Evolutionary conservation across 2,113 vertebrate genomes (phyloP), one percentile per base, ranked within the genome.

Genomic region (Fulica atra): DNA sequence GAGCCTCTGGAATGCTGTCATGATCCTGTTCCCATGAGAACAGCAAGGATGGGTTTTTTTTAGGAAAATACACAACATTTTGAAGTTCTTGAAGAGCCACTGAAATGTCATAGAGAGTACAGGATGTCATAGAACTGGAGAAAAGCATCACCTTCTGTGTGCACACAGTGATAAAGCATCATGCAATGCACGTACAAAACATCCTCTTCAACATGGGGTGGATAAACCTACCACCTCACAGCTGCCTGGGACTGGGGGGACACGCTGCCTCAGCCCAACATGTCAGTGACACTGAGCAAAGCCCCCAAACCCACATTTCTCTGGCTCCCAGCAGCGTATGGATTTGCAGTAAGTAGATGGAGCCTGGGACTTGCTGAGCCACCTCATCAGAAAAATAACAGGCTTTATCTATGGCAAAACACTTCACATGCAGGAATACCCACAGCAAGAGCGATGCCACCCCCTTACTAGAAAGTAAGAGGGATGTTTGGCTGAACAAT

Each of bases 301-400:
- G 28, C 33, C 42, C 59, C 57, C 9, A 0, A 0, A 0, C 16
- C 42, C 24, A 16, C 6, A 4, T 29, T 71, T 56, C 78, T 71
- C 46, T 36, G 31, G 8, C 50, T 50, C 48, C 9, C 18, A 72
- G 57, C 29, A 72, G 36, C 11, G 36, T 2, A 33, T 14, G 7
- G 21, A 42, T 65, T 83, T 79, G 25, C 44, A 28, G 11, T 8
- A n/a, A 57, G 15, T 9, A 4, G 0, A 36, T 4, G 16, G 31
- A 44, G 14, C 6, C 35, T 20, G 23, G 68, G 61, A 65, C 59
- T 16, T 9, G 29, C 80, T 23, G 48, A 68, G 24, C 46, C 35
- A 40, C 26, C n/a, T 38, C 16, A 10, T 36, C 51, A 38, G 19
- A 29, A 38, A 56, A 66, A 31, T 3, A 44, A 18, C 1, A 3